Percentiles rank a stretch among this genome's conserved stretches.
Evolutionary conservation across 2,888 invertebrate genomes (phyloP).

Genomic region (Chorisops tibialis): DNA sequence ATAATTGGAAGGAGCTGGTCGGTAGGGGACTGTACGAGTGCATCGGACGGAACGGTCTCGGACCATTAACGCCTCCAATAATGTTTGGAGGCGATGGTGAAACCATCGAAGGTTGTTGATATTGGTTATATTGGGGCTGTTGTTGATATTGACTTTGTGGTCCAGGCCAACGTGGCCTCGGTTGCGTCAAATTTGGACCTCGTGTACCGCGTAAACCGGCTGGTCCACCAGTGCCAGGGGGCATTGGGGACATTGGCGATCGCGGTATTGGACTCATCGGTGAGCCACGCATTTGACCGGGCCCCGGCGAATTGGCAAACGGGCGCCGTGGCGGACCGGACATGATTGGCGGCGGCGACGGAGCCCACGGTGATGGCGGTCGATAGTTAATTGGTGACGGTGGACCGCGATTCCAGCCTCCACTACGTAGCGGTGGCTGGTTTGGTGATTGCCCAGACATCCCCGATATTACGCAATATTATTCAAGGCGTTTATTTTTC

Average conservation of each 20-base stretch:
- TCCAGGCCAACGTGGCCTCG: slow-evolving; percentile 63
- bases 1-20: slow-evolving; percentile 51
- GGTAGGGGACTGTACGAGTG: slow-evolving; percentile 42
- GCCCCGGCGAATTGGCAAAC: slow-evolving; percentile 43
- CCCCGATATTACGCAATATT: slow-evolving; percentile 1
- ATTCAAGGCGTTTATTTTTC: neutral
- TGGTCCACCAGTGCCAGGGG: slow-evolving; percentile 49
- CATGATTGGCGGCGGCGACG: slow-evolving; percentile 70
- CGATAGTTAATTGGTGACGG: slow-evolving; percentile 66
- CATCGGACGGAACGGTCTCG: slow-evolving; percentile 54
- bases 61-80: slow-evolving; percentile 41
- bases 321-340: slow-evolving; percentile 59
- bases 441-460: slow-evolving; percentile 51
- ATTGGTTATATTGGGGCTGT: slow-evolving; percentile 53
- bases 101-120: slow-evolving; percentile 42
- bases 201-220: slow-evolving; percentile 53
- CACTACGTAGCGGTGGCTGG: slow-evolving; percentile 42
- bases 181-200: slow-evolving; percentile 59
- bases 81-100: slow-evolving; percentile 41
- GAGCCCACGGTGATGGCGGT: slow-evolving; percentile 71
- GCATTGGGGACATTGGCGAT: slow-evolving; percentile 56
- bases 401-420: slow-evolving; percentile 49
- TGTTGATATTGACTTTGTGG: slow-evolving; percentile 50
- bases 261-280: slow-evolving; percentile 40
- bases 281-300: slow-evolving; percentile 36